A percentile compares a stretch with the other conserved stretches of the same genome.
These are phyloP conservation scores for Taurulus bubalis DNA, from an alignment of 2,113 vertebrate genomes.

Conservation along the genomic window DNA sequence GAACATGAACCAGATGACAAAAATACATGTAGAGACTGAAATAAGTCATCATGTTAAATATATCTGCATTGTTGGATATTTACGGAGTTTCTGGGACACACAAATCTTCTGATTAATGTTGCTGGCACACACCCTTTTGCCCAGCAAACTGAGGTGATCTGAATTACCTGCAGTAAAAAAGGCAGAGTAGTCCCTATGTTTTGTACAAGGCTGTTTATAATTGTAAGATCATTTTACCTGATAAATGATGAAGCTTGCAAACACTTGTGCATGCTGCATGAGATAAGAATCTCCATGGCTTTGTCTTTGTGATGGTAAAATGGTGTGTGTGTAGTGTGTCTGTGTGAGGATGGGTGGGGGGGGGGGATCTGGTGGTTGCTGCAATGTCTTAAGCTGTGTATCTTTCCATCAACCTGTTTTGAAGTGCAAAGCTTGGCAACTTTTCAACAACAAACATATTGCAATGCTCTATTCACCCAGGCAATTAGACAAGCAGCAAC, in stretches of 20 bases:
- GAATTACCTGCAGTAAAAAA: slow-evolving; percentile 55
- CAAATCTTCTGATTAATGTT: slow-evolving; percentile 46
- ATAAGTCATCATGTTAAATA: slow-evolving; percentile 28
- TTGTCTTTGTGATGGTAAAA: slow-evolving; percentile 54
- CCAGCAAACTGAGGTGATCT: slow-evolving; percentile 41
- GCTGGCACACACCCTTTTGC: slow-evolving; percentile 21
- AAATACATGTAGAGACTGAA: slow-evolving; percentile 6
- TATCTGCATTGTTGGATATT: slow-evolving; percentile 24
- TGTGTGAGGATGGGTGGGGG: background rate
- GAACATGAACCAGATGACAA: slow-evolving; percentile 12
- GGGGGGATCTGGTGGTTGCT: slow-evolving; percentile 33
- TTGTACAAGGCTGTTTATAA: slow-evolving; percentile 37
- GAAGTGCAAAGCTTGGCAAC: slow-evolving; percentile 25
- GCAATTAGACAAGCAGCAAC: slow-evolving; percentile 40
- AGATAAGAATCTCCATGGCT: slow-evolving; percentile 65
- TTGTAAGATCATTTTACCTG: slow-evolving; percentile 59
- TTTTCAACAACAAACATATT: slow-evolving; percentile 28
- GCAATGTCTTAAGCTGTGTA: slow-evolving; percentile 51
- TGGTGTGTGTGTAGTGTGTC: slow-evolving; percentile 15
- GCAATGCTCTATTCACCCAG: slow-evolving; percentile 16
- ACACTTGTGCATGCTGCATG: slow-evolving; percentile 47
- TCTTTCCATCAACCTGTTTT: slow-evolving; percentile 19
- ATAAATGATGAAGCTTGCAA: slow-evolving; percentile 51
- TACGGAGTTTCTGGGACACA: slow-evolving; percentile 47
- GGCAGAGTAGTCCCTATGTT: slow-evolving; percentile 35